These are phyloP conservation scores for Lysandra bellargus DNA, from an alignment of 2,888 invertebrate genomes.

Conservation along the genomic window DNA sequence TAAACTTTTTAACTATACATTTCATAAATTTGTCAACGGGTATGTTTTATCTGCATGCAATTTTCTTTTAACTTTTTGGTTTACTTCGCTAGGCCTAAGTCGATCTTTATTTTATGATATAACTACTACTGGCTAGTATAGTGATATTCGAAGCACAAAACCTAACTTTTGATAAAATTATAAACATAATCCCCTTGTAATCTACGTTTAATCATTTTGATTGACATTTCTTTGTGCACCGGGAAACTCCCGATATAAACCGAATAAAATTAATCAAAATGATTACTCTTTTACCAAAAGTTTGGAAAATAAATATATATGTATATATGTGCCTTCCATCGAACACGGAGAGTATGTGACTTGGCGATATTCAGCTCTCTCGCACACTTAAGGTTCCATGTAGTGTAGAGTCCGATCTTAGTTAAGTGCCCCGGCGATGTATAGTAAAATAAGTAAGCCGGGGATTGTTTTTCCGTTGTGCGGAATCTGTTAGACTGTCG, in stretches of 20 bases:
- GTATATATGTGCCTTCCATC: conserved; percentile 31
- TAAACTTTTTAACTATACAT: not conserved
- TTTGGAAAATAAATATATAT: conserved; percentile 31
- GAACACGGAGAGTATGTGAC: not conserved
- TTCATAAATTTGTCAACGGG: not conserved
- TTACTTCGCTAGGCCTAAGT: not conserved
- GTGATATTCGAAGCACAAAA: not conserved
- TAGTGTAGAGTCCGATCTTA: conserved; percentile 61
- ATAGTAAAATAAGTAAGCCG: conserved; percentile 65
- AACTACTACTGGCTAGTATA: conserved; percentile 7
- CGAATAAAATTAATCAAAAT: not conserved
- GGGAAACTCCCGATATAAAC: not conserved
- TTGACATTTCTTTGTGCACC: conserved; percentile 1
- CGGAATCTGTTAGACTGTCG: conserved; percentile 78
- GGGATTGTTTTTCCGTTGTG: conserved; percentile 75
- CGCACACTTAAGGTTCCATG: conserved; percentile 64
- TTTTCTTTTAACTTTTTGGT: not conserved
- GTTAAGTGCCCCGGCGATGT: conserved; percentile 65
- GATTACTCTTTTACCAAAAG: conserved; percentile 8
- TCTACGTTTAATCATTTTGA: not conserved
- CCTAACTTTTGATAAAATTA: conserved; percentile 17
- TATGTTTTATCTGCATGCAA: not conserved
- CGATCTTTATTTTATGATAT: not conserved
- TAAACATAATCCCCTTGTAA: conserved; percentile 7
- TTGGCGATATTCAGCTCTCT: conserved; percentile 15